Base-by-base conservation (phyloP, 2,113 vertebrate genomes). In the Lagopus leucura region DNA sequence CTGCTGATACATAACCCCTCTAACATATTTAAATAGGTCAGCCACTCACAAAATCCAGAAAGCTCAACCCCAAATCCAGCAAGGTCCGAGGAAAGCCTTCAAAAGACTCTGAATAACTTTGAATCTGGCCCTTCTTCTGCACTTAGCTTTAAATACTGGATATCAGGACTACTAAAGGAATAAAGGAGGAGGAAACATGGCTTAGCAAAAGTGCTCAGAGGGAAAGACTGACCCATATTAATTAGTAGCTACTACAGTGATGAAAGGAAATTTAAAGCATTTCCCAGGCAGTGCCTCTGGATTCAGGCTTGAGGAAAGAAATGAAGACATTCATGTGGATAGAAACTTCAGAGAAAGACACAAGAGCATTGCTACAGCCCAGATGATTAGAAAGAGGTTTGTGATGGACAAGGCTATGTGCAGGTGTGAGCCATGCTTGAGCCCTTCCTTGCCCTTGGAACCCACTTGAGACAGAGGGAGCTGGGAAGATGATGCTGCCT, bases 191-290 rank as follows among this genome's bases (percentile, higher is more conserved):
- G 84, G 60, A 84, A 93, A 71, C 13, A 36, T 2, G 12, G 32
- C 34, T 89, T 43, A 67, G 87, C 18, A 40, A 75, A 91, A 83
- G 69, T 0, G 8, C 91, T 75, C 40, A 19, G 73, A 86, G 85
- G 89, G 65, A 83, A 78, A 88, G 47, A 74, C 60, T 82, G 89
- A 87, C 65, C 88, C 38, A 30, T 52, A 28, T 48, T 86, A 91
- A 89, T 83, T 63, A 89, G 67, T 13, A 91, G 75, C 60, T 85
- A 47, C 20, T 71, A 47, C 58, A 30, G 17, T 47, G 82, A 86
- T 88, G 82, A 89, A 90, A 88, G 61, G 25, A 74, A 90, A 78
- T 24, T 12, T 52, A 80, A 95, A 40, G 27, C 11, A 63, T 85
- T 93, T 82, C 48, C n/a, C 58, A 82, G 42, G 47, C 52, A 40